Evolutionary conservation across 2,888 invertebrate species (phyloP), one percentile per base, ranked within the genome.

Genomic region (Xestia rhomboidea): DNA sequence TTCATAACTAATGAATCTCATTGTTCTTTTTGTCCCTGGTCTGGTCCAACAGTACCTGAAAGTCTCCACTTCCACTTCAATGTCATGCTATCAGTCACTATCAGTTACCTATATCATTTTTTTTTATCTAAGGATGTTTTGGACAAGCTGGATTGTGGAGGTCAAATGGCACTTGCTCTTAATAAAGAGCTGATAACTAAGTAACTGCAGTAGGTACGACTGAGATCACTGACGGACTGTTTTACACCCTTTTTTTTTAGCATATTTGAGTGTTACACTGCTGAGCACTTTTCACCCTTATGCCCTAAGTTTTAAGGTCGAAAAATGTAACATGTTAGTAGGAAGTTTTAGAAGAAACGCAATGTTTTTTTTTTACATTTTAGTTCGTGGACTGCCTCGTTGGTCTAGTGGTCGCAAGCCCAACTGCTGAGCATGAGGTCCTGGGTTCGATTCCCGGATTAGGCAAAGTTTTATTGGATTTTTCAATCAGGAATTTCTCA

Each of bases 131-230:
- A 21, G 38, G 30, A 21, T 79, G 41, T 68, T 21, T 18, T n/a
- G 1, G 27, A n/a, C 5, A 3, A 51, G 11, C 15, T 38, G 63
- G n/a, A 18, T 51, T 27, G 24, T 70, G 34, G 63, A 63, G 77
- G 80, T 69, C 79, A 79, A 44, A 76, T 51, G 49, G 2, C 21
- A 44, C 10, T 60, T 78, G 27, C 18, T 41, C n/a, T 76, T 76
- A 34, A 30, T 44, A 44, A 41, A 63, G 63, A 51, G n/a, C 11
- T n/a, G 76, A 75, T 76, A 64, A 64, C n/a, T 15, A 41, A 64
- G 60, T 62, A 30, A 62, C 21, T 62, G 30, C 4, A 62, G 30
- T 34, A 10, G 21, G 10, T 30, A 60, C 18, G 0, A 57, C 7
- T 2, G 15, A n/a, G 27, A 15, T 27, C 15, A 57, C 27, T 57